A percentile compares a stretch with the other conserved stretches of the same genome.
These are phyloP conservation scores for Pheosia gnoma DNA, from an alignment of 2,888 invertebrate genomes.

Conservation along the genomic window DNA sequence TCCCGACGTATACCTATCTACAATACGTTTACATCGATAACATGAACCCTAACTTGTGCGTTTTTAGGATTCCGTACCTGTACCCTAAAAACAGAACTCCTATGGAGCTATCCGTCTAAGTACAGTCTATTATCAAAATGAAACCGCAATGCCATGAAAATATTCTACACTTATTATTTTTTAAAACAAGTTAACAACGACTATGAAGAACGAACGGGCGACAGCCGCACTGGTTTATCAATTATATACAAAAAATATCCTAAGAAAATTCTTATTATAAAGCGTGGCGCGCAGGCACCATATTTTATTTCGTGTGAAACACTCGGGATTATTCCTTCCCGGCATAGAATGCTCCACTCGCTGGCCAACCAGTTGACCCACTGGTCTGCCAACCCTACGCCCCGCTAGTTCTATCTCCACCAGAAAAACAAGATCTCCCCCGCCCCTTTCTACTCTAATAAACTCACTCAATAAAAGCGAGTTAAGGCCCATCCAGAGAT, in stretches of 20 bases:
- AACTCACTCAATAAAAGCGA: slow-evolving; percentile 21
- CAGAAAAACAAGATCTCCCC: slow-evolving; percentile 49
- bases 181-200: slow-evolving; percentile 25
- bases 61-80: no score
- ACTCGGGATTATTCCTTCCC: slow-evolving; percentile 60
- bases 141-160: no score
- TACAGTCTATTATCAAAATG: no score
- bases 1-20: no score
- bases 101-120: no score
- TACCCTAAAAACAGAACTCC: no score
- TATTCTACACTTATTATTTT: not conserved
- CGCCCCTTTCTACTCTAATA: slow-evolving; percentile 32
- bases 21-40: no score
- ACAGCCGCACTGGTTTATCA: slow-evolving; percentile 32
- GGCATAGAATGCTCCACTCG: slow-evolving; percentile 54
- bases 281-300: slow-evolving; percentile 55
- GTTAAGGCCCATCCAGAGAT: slow-evolving; percentile 33
- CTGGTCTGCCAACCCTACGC: slow-evolving; percentile 45
- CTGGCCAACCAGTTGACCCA: slow-evolving; percentile 48
- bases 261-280: slow-evolving; percentile 58
- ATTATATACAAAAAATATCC: slow-evolving; percentile 49
- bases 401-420: slow-evolving; percentile 51
- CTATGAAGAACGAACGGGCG: slow-evolving; percentile 14
- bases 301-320: slow-evolving; percentile 75
- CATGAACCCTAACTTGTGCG: no score